Evolutionary conservation across 2,797 vertebrate species (phyloP), one percentile per base, ranked within the genome.

Genomic region (Sternarchorhynchus goeldii): DNA sequence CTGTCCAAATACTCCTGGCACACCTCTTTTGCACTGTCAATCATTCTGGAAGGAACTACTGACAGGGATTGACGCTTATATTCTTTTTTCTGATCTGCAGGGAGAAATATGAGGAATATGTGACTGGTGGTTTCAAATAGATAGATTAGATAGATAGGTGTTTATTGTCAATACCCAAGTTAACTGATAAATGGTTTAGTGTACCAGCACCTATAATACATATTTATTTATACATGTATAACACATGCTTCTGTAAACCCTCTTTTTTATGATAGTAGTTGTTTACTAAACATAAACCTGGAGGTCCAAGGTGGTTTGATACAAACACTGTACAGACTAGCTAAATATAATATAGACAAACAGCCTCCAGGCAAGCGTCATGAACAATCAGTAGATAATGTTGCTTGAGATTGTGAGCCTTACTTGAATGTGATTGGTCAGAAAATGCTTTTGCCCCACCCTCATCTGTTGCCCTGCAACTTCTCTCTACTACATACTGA

Each of bases 1-100:
- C 78, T 91, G 64, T 85, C 91, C 29, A 96, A 85, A 75, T 94
- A 94, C 63, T 92, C 88, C 79, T 93, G 75, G 0, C 95, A 96
- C 4, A 91, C 90, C 39, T 84, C 85, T 76, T 96, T 87, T 0
- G 95, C 94, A 0, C 83, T 90, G 16, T 92, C 87, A 83, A 96
- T 91, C 66, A 95, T 88, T 70, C 89, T 81, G 1, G 90, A 50
- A 4, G 90, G 64, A n/a, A 87, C 75, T 0, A 85, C 0, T 0
- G 25, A 63, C 56, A 14, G 66, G 6, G 59, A 29, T 32, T 2
- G 75, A 5, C 0, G 20, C 60, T 87, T 91, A 21, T 7, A 67
- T 59, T 0, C 25, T 77, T 81, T 89, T 58, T 80, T 83, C 69
- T 78, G 77, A 68, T 60, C 90, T 90, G 69, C 73, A 6, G 10